Conservation (phyloP, 2,888 invertebrate genomes). For the Criorhina ranunculi region DNA sequence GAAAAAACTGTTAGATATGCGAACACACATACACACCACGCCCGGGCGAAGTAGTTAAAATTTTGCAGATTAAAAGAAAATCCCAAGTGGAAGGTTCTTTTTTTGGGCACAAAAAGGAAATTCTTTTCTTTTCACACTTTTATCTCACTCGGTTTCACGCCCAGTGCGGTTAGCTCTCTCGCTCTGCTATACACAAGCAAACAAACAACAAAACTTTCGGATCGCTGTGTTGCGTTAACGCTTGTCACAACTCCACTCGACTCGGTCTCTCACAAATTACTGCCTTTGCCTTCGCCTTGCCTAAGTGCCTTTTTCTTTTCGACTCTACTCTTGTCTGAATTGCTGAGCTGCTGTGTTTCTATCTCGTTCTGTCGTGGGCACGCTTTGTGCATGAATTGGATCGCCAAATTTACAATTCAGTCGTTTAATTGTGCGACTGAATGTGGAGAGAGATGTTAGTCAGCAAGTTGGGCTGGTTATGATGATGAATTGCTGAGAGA, state of each 20-base stretch:
- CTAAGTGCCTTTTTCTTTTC: constrained; percentile 57
- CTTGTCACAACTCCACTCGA: constrained; percentile 77
- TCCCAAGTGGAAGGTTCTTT: constrained; percentile 42
- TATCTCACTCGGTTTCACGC: constrained; percentile 71
- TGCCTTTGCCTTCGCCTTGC: constrained; percentile 61
- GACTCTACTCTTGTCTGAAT: constrained; percentile 15
- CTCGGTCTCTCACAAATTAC: constrained; percentile 76
- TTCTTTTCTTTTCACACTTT: constrained; percentile 56
- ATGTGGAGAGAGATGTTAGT: constrained; percentile 53
- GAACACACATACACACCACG: constrained; percentile 67
- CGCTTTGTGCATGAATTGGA: constrained; percentile 15
- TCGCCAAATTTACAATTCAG: constrained; percentile 62
- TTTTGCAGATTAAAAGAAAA: constrained; percentile 56
- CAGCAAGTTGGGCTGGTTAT: constrained; percentile 33
- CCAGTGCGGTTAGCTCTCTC: constrained; percentile 61
- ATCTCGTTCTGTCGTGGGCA: constrained; percentile 36
- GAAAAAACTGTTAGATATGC: constrained; percentile 59
- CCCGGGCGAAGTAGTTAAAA: constrained; percentile 54
- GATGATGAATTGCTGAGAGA: constrained; percentile 47
- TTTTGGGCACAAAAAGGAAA: constrained; percentile 56
- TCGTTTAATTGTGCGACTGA: constrained; percentile 47
- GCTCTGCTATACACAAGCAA: constrained; percentile 63
- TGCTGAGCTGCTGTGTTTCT: constrained; percentile 54
- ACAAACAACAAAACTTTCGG: constrained; percentile 76
- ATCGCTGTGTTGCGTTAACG: constrained; percentile 77